Conservation (phyloP, 2,113 vertebrate species). For the Phodopus roborovskii region DNA sequence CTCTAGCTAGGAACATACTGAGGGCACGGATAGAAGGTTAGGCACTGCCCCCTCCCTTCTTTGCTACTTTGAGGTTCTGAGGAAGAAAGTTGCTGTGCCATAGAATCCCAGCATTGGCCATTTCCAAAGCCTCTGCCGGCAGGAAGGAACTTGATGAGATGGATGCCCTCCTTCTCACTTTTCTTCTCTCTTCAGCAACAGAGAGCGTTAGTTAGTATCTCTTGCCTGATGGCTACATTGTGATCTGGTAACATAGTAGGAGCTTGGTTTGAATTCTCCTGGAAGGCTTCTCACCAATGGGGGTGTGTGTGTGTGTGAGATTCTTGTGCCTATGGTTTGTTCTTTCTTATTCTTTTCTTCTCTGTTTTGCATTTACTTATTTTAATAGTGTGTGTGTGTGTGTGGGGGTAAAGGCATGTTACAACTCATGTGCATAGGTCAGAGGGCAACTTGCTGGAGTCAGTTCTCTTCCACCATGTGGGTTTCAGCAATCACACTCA, state of each 20-base stretch:
- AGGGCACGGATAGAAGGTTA: not conserved
- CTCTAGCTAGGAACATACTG: not conserved
- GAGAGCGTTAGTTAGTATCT: not conserved
- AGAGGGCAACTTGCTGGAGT: not conserved
- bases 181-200: not conserved
- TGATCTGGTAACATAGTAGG: not conserved
- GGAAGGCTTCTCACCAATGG: not conserved
- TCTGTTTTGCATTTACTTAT: not conserved
- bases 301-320: too few species aligned
- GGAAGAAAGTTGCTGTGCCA: constrained; percentile 69
- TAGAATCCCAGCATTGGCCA: not conserved
- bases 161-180: not conserved
- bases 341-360: not conserved
- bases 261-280: not conserved
- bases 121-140: not conserved
- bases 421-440: not conserved
- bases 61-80: constrained; percentile 45
- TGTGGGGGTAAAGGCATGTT: too few species aligned
- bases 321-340: not conserved
- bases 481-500: not conserved
- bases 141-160: not conserved
- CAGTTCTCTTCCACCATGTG: not conserved
- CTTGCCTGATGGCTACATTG: not conserved
- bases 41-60: not conserved
- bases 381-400: not conserved